These are phyloP conservation scores for Parnassius mnemosyne DNA, from an alignment of 2,888 invertebrate species.

Conservation along the genomic window DNA sequence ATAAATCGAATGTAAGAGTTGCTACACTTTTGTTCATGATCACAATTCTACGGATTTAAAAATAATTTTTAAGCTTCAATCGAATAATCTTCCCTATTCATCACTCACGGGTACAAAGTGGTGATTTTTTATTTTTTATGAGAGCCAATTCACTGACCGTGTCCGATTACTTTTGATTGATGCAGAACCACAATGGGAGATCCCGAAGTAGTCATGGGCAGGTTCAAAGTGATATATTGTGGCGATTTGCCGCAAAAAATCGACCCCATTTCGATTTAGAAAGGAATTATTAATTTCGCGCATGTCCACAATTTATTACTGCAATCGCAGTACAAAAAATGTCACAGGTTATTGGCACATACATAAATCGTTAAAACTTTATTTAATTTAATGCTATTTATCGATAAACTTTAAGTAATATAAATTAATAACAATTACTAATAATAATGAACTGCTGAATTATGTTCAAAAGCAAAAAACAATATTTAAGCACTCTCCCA, in stretches of 20 bases:
- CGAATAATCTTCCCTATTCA: slow-evolving; percentile 33
- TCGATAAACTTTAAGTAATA: too few species aligned
- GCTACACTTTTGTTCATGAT: slow-evolving; percentile 6
- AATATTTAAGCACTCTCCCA: too few species aligned
- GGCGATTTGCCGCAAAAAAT: slow-evolving; percentile 36
- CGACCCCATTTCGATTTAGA: slow-evolving; percentile 21
- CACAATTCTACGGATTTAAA: slow-evolving; percentile 7
- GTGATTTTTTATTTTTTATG: slow-evolving; percentile 33
- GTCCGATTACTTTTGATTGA: slow-evolving; percentile 50
- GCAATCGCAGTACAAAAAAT: neutral
- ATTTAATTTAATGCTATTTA: too few species aligned
- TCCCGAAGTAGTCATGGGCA: slow-evolving; percentile 31
- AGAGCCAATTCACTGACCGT: slow-evolving; percentile 38
- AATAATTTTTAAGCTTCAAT: slow-evolving; percentile 21
- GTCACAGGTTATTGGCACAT: too few species aligned
- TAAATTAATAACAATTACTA: too few species aligned
- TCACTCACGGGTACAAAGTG: slow-evolving; percentile 32
- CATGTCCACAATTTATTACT: slow-evolving; percentile 9
- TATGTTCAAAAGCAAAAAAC: too few species aligned
- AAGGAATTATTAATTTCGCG: slow-evolving; percentile 24
- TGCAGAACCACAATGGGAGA: slow-evolving; percentile 41
- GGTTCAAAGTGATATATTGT: slow-evolving; percentile 38
- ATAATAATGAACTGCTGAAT: too few species aligned
- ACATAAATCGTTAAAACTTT: too few species aligned
- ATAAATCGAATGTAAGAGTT: neutral